Evolutionary conservation across 35 echinoderm and acorn worm genomes (phyloP).

Genomic region (Lytechinus variegatus): DNA sequence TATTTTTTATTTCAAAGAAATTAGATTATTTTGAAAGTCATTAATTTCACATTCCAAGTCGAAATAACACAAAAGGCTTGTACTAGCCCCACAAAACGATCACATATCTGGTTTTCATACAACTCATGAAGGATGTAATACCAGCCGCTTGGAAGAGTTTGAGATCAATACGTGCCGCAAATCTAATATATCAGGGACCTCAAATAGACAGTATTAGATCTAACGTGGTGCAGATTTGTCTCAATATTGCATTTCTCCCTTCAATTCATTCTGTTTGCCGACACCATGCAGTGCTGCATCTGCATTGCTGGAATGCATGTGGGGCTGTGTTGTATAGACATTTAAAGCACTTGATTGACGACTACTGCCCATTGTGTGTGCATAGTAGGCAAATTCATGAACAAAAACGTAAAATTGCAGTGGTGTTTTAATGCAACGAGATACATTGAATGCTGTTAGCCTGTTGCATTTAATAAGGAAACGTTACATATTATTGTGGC

Average conservation of each 20-base stretch:
- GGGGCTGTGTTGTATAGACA: neutral
- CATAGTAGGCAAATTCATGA: neutral
- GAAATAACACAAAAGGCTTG: neutral
- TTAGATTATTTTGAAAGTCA: neutral
- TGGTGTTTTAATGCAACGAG: neutral
- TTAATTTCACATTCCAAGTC: neutral
- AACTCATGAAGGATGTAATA: constrained; percentile 3
- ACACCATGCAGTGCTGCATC: neutral
- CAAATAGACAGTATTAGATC: constrained; percentile 42
- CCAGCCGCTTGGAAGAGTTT: neutral
- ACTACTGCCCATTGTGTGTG: neutral
- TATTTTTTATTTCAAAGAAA: neutral
- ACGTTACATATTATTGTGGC: too few relatives aligned
- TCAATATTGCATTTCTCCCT: constrained; percentile 24
- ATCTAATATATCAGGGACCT: constrained; percentile 29
- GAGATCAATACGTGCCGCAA: constrained; percentile 34
- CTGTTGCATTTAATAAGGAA: neutral
- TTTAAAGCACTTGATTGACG: neutral
- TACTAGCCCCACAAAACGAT: neutral
- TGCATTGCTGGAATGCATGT: neutral
- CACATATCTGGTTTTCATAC: neutral
- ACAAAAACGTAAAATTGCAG: neutral
- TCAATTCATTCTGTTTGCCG: neutral
- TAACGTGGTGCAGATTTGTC: constrained; percentile 35
- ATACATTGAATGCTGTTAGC: neutral